A percentile compares a stretch with the other conserved stretches of the same genome.
Evolutionary conservation across 2,797 vertebrate genomes (phyloP).

Genomic region (Bradypodion pumilum): DNA sequence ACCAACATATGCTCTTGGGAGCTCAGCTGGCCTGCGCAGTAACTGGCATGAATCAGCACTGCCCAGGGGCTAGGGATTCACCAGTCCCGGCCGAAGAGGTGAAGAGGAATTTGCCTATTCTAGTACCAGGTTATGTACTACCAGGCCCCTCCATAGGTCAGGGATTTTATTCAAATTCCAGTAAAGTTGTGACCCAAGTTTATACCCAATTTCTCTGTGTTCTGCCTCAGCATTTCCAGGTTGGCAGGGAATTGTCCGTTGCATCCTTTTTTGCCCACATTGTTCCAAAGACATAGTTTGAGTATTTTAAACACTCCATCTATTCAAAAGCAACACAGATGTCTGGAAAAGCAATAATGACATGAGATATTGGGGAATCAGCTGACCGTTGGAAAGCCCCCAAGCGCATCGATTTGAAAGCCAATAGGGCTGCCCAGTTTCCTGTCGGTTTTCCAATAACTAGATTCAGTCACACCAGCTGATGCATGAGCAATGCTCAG

Average conservation of each 20-base stretch:
- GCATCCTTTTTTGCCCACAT: conserved; percentile 13
- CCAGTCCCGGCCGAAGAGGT: too few relatives aligned
- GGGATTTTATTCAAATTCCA: too few relatives aligned
- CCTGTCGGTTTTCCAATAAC: conserved; percentile 13
- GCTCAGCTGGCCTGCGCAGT: too few relatives aligned
- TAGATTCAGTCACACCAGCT: not conserved
- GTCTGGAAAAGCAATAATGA: not conserved
- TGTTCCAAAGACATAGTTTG: not conserved
- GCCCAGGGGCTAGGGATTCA: too few relatives aligned
- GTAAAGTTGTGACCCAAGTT: too few relatives aligned
- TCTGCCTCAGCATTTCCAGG: too few relatives aligned
- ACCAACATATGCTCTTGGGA: too few relatives aligned
- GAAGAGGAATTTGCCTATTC: too few relatives aligned
- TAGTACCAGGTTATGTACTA: too few relatives aligned
- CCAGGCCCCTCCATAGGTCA: too few relatives aligned
- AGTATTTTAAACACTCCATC: not conserved
- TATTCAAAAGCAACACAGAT: not conserved
- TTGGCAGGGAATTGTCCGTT: not conserved
- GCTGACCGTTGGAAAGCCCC: conserved; percentile 7
- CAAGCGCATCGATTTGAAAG: conserved; percentile 17
- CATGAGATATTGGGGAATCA: not conserved
- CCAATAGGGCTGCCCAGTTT: conserved; percentile 2
- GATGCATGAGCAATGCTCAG: not conserved
- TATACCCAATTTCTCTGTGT: too few relatives aligned
- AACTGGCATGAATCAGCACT: too few relatives aligned